phyloP scores from a whole-genome alignment of 2,888 invertebrate species.

The Arge pagana region DNA sequence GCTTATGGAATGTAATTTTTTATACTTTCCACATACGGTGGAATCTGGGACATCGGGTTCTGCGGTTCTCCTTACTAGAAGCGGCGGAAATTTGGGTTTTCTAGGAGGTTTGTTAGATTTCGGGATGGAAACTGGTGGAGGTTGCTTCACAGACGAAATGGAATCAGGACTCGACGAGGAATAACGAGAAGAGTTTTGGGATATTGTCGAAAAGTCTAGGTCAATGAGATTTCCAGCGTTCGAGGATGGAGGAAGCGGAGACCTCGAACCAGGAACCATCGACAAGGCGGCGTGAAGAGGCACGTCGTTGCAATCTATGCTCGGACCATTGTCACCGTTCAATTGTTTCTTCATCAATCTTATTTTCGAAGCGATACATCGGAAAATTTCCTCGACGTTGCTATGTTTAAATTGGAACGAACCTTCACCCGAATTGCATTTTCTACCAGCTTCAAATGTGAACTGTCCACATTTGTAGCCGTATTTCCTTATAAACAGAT shows the following conservation, averaged over 20 bases:
- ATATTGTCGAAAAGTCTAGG: conserved; percentile 55
- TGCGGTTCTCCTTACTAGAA: conserved; percentile 53
- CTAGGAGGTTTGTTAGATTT: conserved; percentile 69
- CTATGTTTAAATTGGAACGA: conserved; percentile 80
- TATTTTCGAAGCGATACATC: conserved; percentile 82
- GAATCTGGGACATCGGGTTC: conserved; percentile 59
- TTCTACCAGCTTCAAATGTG: conserved; percentile 86
- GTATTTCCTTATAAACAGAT: conserved; percentile 80
- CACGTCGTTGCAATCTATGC: conserved; percentile 71
- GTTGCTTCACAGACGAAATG: conserved; percentile 44
- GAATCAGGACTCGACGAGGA: conserved; percentile 40
- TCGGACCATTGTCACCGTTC: conserved; percentile 66
- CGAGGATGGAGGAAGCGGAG: conserved; percentile 75
- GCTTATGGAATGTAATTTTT: conserved; percentile 62
- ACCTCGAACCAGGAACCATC: conserved; percentile 81
- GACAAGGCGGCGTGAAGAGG: conserved; percentile 75
- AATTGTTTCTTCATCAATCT: conserved; percentile 85
- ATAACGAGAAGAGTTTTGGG: conserved; percentile 49
- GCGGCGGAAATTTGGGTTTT: conserved; percentile 58
- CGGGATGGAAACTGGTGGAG: conserved; percentile 65
- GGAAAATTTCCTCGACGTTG: conserved; percentile 81
- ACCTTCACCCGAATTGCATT: conserved; percentile 85
- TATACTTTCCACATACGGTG: conserved; percentile 62
- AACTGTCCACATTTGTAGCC: conserved; percentile 86
- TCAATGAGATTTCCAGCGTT: conserved; percentile 59